These are phyloP conservation scores for Raja brachyura DNA, from an alignment of 2,113 vertebrate species.

Conservation along the genomic window DNA sequence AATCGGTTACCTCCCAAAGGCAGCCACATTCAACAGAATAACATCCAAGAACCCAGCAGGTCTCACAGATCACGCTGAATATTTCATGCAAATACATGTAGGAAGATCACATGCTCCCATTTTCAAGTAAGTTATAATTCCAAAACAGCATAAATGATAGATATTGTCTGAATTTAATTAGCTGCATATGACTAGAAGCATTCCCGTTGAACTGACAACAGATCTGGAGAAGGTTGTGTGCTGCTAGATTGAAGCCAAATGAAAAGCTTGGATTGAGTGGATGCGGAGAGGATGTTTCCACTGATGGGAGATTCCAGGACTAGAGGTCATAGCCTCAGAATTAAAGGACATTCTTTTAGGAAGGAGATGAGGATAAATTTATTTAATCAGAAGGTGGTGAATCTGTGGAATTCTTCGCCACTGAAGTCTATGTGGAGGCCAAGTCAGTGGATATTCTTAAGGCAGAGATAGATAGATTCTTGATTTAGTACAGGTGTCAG, in stretches of 20 bases:
- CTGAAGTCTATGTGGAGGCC: no score
- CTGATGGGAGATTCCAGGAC: no score
- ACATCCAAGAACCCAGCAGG: constrained; percentile 46
- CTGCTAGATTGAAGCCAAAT: background rate
- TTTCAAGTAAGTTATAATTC: constrained; percentile 43
- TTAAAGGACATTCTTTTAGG: no score
- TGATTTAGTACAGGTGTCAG: no score
- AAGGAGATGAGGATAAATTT: no score
- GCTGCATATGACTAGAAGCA: constrained; percentile 34
- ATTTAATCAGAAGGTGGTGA: no score
- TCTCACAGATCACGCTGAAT: constrained; percentile 44
- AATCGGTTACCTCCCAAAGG: background rate
- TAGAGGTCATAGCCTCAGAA: no score
- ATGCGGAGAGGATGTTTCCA: no score
- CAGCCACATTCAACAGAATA: background rate
- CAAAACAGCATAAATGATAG: constrained; percentile 49
- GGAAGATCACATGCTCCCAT: constrained; percentile 41
- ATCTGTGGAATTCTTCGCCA: no score
- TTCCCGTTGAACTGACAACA: constrained; percentile 12
- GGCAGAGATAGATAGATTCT: no score
- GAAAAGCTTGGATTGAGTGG: no score
- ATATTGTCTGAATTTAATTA: constrained; percentile 48
- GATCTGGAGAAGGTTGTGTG: constrained; percentile 3
- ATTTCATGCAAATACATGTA: constrained; percentile 50
- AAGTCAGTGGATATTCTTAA: no score